Base-by-base conservation (phyloP, 2,888 invertebrate species). In the Pocota personata region DNA sequence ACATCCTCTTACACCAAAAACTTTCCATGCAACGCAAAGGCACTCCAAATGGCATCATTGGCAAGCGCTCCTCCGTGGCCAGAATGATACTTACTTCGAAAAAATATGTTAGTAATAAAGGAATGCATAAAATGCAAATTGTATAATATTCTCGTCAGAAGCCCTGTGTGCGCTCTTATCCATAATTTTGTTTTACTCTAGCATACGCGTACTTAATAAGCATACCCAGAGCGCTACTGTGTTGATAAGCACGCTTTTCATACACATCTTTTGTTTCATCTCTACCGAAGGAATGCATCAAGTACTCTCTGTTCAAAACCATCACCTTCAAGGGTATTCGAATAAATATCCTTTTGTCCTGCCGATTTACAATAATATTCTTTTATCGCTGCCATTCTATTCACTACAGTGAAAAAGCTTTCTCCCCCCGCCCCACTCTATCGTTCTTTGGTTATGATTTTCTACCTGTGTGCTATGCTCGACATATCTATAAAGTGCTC, bases 321-420 rank as follows among this genome's bases (percentile, higher is more conserved):
- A 72, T 67, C 72, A 52, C 86, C 86, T 82, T 82, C 67, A 67
- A 86, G 86, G 82, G 76, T 72, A 86, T 80, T 86, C 76, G 82
- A 80, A 86, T 72, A 76, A 86, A 83, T 82, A 86, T 77, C 62
- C 82, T 82, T 84, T 86, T 86, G 86, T 86, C 66, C 82, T 72
- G 71, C 30, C 86, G 86, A 82, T 86, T 86, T 77, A 76, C 76
- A 86, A 86, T 86, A 77, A 82, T 80, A 76, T 71, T 57, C 75
- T 43, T 64, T 79, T 75, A 57, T 73, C 67, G 67, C 69, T 62
- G 50, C 32, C 46, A 27, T 32, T 62, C 69, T 50, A 40, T 40
- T 40, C 40, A 40, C 10, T 3, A 55, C 32, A 30, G 32, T n/a
- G 27, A 10, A 35, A 35, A 52, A 30, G n/a, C 35, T 19, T 27